phyloP scores from a whole-genome alignment of 2,888 invertebrate species.

The Lacanobia oleracea region DNA sequence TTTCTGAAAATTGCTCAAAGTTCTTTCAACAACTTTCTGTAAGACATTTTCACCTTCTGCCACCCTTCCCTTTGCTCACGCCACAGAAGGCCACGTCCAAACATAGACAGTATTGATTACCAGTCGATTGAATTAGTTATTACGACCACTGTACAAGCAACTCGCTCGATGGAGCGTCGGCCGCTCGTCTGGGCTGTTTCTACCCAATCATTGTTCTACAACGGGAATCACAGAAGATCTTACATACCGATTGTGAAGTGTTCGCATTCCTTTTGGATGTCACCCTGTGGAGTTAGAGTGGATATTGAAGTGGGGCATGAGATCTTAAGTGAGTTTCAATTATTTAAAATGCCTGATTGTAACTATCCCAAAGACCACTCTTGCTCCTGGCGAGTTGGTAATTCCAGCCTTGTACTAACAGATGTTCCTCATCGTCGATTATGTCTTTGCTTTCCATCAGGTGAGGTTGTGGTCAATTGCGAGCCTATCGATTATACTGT shows the following conservation, averaged over 20 bases:
- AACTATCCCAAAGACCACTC: not conserved
- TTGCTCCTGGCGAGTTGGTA: no score
- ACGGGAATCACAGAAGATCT: constrained; percentile 2
- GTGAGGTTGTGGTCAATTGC: no score
- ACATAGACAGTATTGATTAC: constrained; percentile 61
- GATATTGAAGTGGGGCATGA: constrained; percentile 1
- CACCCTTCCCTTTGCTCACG: not conserved
- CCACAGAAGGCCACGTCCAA: constrained; percentile 40
- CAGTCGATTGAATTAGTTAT: constrained; percentile 62
- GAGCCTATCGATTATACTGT: no score
- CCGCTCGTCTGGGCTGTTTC: constrained; percentile 6
- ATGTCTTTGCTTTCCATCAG: no score
- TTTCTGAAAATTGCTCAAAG: not conserved
- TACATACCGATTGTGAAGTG: constrained; percentile 10
- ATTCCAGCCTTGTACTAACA: no score
- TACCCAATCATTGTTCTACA: constrained; percentile 10
- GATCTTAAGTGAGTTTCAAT: constrained; percentile 39
- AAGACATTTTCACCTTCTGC: constrained; percentile 28
- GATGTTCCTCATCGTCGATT: no score
- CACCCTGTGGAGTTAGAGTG: not conserved
- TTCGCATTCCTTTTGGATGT: not conserved
- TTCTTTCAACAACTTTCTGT: not conserved
- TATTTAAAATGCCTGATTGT: not conserved
- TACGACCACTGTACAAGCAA: constrained; percentile 19
- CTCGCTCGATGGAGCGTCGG: constrained; percentile 39